Base-by-base conservation (phyloP, 2,113 vertebrate species). In the Aspidoscelis tigris region DNA sequence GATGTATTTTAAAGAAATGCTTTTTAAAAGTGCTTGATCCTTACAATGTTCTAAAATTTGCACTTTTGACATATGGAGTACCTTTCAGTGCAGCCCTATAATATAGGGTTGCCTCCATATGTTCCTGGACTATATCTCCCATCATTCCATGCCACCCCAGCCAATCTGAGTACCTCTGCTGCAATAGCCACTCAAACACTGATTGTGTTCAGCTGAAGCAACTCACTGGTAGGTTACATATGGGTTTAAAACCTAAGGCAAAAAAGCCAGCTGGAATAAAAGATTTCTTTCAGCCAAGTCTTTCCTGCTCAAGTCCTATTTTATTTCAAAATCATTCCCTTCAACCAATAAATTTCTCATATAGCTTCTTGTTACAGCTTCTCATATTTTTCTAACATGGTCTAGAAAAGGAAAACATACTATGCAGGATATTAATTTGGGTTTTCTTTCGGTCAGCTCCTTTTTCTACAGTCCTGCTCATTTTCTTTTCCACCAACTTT, bases 11-110 rank as follows among this genome's bases (percentile, higher is more conserved):
- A 89, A 90, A 86, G 87, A 92, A 87, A 91, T 85, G 89, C 82
- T 88, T 0, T 84, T 41, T 85, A 73, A 86, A 70, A 24, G 89
- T 77, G 68, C 43, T 75, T 80, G 76, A 86, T 87, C 85, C 14
- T 92, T 90, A 39, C 69, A 94, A 77, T 92, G 82, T 85, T 41
- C 87, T 0, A 70, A 89, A 33, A 91, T 84, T 91, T 85, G 86
- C 10, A 66, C 80, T 89, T 21, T 86, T 89, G 87, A 89, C 89
- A 91, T 89, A 84, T 33, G 74, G 47, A 20, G 80, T 92, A 77
- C 70, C 24, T 89, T 92, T 92, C 43, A 61, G 18, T 61, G 58
- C 58, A 61, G 58, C 58, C 12, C 47, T 50, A 50, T 50, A 50
- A 50, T 50, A 50, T 50, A 50, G 47, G 47, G 8, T 9, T 50